Conservation (phyloP, 1,140 invertebrate species). For the Thaumatotibia leucotreta region DNA sequence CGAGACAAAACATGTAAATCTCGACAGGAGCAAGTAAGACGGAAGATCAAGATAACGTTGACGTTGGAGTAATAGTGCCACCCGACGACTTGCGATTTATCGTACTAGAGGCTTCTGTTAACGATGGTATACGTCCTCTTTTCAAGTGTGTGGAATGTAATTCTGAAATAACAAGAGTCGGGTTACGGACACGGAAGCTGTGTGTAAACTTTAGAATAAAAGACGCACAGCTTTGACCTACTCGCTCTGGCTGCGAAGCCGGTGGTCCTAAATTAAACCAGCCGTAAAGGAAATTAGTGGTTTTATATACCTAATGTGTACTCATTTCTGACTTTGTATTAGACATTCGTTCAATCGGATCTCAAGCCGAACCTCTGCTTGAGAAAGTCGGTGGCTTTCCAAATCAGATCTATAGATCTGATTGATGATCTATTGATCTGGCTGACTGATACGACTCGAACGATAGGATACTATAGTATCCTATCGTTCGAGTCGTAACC, state of each 20-base stretch:
- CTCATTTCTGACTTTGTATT: no score
- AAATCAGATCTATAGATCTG: no score
- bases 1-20: not conserved
- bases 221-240: not conserved
- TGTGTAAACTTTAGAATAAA: not conserved
- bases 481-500: no score
- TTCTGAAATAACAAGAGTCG: slow-evolving; percentile 11
- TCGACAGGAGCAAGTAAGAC: not conserved
- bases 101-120: not conserved
- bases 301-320: no score
- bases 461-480: no score
- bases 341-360: no score
- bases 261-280: not conserved
- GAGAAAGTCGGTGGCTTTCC: no score
- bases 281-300: not conserved
- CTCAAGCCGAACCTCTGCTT: no score
- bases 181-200: slow-evolving; percentile 5
- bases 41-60: not conserved
- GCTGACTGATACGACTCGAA: no score
- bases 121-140: not conserved
- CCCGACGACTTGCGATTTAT: slow-evolving; percentile 33
- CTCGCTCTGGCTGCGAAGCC: not conserved
- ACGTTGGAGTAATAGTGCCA: slow-evolving; percentile 43
- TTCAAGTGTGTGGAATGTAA: slow-evolving; percentile 12
- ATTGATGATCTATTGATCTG: no score